Evolutionary conservation across 2,797 vertebrate species (phyloP), one percentile per base, ranked within the genome.

Genomic region (Melanotaenia trifasciata): DNA sequence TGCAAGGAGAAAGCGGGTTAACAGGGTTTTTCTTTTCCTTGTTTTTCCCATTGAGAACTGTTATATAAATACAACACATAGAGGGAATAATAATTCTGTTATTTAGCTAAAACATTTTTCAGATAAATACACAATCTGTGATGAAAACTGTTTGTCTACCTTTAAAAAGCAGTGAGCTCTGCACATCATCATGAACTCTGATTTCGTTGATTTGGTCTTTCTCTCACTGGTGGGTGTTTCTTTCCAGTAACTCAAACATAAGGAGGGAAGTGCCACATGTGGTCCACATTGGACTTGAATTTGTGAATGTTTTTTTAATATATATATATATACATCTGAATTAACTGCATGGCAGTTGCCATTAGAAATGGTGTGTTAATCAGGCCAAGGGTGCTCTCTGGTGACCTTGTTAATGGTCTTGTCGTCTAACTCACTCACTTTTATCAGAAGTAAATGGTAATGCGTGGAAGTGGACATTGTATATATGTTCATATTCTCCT

Each of bases 241-340:
- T 24, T 1, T 43, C 14, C 7, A 53, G 0, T 30, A 10, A 18
- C 22, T 12, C 43, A 2, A 59, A 26, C 32, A 0, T 53, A 50
- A 35, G 2, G 54, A 53, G 50, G 14, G 64, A 53, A 67, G 57
- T 24, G 12, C 8, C 45, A 67, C 24, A 77, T 47, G 56, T 86
- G 84, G 90, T 94, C 91, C 93, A 94, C 88, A 93, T 94, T 94
- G 93, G 92, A 94, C 89, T 86, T 87, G 64, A 22, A 83, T 68
- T 67, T 70, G 30, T 56, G 76, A 58, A 66, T 62, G 26, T 71
- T 63, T 40, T 26, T 67, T 69, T 6, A 38, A 51, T 64, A 13
- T 56, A 2, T 4, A 16, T 5, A 4, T 18, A 6, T 18, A 18
- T 43, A 16, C 12, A 60, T 18, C 40, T 51, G 38, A 59, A 64